Conservation (phyloP, 1,140 invertebrate genomes). For the Sycophaga agraensis region DNA sequence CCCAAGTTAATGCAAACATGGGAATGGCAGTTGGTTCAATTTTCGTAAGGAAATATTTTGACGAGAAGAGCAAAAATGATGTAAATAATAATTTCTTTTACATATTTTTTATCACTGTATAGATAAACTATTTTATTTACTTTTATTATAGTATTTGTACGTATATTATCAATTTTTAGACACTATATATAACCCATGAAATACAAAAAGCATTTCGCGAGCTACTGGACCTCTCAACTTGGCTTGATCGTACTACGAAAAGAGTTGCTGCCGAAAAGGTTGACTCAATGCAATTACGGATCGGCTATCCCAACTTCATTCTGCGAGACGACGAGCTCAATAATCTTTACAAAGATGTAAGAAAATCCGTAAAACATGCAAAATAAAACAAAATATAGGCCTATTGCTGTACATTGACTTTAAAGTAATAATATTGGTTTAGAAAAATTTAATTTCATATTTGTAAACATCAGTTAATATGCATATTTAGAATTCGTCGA, state of each 20-base stretch:
- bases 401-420: too few relatives aligned
- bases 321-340: conserved; percentile 70
- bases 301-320: conserved; percentile 89
- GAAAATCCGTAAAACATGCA: too few relatives aligned
- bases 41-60: conserved; percentile 85
- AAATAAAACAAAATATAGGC: too few relatives aligned
- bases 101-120: too few relatives aligned
- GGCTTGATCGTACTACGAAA: conserved; percentile 84
- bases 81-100: conserved; percentile 55
- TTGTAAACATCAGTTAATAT: too few relatives aligned
- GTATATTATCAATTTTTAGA: conserved; percentile 58
- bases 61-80: conserved; percentile 77
- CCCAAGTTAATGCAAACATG: conserved; percentile 79
- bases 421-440: too few relatives aligned
- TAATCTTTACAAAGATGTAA: conserved; percentile 73
- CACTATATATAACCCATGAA: conserved; percentile 81
- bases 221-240: conserved; percentile 69
- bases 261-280: conserved; percentile 78
- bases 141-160: neutral
- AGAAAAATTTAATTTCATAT: too few relatives aligned
- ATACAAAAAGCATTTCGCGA: conserved; percentile 75
- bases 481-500: too few relatives aligned
- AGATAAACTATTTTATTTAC: neutral
- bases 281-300: conserved; percentile 78
- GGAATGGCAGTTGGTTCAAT: conserved; percentile 81